Evolutionary conservation across 2,888 invertebrate genomes (phyloP).

Genomic region (Helicoverpa assulta): DNA sequence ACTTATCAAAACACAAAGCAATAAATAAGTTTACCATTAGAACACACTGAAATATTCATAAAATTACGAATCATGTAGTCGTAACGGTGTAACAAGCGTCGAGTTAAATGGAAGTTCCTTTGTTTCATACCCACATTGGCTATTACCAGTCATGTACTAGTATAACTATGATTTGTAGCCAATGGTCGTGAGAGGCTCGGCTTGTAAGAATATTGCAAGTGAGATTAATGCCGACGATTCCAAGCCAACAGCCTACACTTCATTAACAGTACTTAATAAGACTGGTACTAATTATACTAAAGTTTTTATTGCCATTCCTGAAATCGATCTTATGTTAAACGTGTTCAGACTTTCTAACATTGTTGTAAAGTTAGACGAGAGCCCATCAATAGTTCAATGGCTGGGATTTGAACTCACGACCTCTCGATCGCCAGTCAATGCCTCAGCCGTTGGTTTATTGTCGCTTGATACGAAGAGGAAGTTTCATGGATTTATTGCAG

Average conservation of each 20-base stretch:
- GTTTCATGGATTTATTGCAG: constrained; percentile 31
- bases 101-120: constrained; percentile 66
- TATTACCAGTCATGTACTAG: constrained; percentile 57
- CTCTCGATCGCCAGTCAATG: constrained; percentile 48
- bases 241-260: constrained; percentile 29
- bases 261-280: constrained; percentile 38
- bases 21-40: constrained; percentile 1
- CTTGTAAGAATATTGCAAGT: constrained; percentile 30
- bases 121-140: constrained; percentile 67
- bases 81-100: constrained; percentile 64
- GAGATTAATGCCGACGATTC: constrained; percentile 46
- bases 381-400: constrained; percentile 54
- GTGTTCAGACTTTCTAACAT: constrained; percentile 19
- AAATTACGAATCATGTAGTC: constrained; percentile 35
- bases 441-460: constrained; percentile 52
- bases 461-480: constrained; percentile 34
- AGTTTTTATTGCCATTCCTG: background rate
- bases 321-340: background rate
- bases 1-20: background rate
- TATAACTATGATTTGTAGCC: constrained; percentile 65
- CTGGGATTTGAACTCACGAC: constrained; percentile 57
- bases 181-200: constrained; percentile 44
- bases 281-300: constrained; percentile 13
- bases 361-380: constrained; percentile 21
- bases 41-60: constrained; percentile 15